A percentile compares a stretch with the other conserved stretches of the same genome.
Evolutionary conservation across 1,140 invertebrate species (phyloP).

Genomic region (Drosophila persimilis): DNA sequence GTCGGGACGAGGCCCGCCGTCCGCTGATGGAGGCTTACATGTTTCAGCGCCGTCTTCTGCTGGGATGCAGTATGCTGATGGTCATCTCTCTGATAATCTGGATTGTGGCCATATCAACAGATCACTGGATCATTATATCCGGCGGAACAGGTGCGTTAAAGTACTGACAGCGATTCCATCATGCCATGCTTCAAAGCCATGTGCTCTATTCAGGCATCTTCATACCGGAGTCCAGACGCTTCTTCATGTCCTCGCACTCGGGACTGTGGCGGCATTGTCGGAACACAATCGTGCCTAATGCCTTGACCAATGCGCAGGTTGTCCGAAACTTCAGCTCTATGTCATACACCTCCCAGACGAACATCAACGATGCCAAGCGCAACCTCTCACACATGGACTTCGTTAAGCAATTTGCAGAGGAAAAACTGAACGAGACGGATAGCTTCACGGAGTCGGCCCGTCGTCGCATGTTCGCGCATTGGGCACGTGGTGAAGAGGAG

Average conservation of each 20-base stretch:
- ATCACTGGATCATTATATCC: conserved; percentile 89
- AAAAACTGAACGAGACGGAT: conserved; percentile 45
- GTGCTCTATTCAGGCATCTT: conserved; percentile 84
- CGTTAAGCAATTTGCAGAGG: conserved; percentile 59
- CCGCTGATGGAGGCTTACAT: conserved; percentile 86
- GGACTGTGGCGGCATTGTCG: conserved; percentile 89
- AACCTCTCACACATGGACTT: conserved; percentile 67
- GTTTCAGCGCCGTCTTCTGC: conserved; percentile 88
- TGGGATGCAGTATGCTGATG: conserved; percentile 88
- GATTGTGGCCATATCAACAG: conserved; percentile 89
- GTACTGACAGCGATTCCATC: no score
- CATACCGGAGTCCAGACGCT: conserved; percentile 84
- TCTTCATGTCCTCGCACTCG: conserved; percentile 86
- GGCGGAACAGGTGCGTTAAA: conserved; percentile 82
- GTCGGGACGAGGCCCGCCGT: conserved; percentile 84
- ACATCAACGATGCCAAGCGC: conserved; percentile 64
- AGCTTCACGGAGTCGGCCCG: conserved; percentile 76
- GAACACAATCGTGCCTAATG: conserved; percentile 73
- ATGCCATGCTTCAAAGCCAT: no score
- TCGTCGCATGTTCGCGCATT: conserved; percentile 80
- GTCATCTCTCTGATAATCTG: conserved; percentile 88
- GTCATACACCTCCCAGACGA: conserved; percentile 57
- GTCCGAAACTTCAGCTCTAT: conserved; percentile 78
- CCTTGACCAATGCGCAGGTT: conserved; percentile 63
- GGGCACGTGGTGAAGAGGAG: conserved; percentile 69